Conservation (phyloP, 2,797 vertebrate species). For the Thalassophryne amazonica region DNA sequence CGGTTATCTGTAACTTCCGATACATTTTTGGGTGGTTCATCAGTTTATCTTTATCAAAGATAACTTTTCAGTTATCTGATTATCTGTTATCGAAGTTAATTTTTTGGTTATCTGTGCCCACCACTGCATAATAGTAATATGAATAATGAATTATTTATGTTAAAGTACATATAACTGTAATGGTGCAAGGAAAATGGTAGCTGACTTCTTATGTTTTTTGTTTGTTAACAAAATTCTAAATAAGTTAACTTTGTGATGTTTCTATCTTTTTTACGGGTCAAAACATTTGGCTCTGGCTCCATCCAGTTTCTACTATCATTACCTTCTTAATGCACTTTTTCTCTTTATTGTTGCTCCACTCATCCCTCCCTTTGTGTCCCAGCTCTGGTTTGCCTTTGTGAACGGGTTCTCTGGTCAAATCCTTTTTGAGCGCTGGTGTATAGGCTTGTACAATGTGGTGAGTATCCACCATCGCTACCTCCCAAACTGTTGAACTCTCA, state of each 20-base stretch:
- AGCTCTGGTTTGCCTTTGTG: constrained; percentile 99
- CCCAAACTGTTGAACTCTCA: constrained; percentile 17
- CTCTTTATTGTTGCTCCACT: constrained; percentile 44
- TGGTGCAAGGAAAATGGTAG: too few relatives aligned
- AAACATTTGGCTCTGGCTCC: neutral
- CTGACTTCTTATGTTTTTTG: too few relatives aligned
- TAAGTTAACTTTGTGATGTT: neutral
- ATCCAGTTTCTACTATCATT: constrained; percentile 25
- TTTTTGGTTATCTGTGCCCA: too few relatives aligned
- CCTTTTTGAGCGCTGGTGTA: constrained; percentile 99
- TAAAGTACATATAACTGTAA: too few relatives aligned
- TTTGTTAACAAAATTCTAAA: neutral
- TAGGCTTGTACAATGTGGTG: constrained; percentile 98
- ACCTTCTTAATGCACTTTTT: constrained; percentile 30
- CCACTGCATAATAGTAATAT: too few relatives aligned
- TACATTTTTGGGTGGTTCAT: too few relatives aligned
- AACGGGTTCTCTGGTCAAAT: constrained; percentile 99
- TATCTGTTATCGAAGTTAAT: too few relatives aligned
- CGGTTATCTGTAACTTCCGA: too few relatives aligned
- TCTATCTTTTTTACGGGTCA: neutral
- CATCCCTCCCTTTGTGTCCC: constrained; percentile 78
- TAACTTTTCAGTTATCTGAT: too few relatives aligned
- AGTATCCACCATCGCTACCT: constrained; percentile 62
- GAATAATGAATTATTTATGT: too few relatives aligned
- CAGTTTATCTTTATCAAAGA: too few relatives aligned